phyloP scores from a whole-genome alignment of 2,888 invertebrate species.

The Cantharis rustica region DNA sequence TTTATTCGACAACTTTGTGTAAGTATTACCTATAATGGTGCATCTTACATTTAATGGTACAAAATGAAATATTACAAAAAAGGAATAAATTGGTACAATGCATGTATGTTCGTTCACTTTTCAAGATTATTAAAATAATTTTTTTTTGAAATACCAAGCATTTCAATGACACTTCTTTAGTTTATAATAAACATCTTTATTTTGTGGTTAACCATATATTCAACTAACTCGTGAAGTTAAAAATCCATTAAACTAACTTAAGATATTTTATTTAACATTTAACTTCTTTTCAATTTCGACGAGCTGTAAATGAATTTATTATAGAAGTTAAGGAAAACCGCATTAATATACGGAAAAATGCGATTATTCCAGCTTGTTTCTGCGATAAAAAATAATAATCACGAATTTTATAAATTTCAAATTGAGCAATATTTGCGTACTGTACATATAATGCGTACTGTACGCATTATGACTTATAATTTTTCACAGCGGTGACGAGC shows the following conservation, averaged over 20 bases:
- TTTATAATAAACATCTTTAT: neutral
- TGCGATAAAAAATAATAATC: neutral
- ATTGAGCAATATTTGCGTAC: too few species aligned
- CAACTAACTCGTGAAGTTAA: neutral
- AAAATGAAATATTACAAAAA: neutral
- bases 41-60: neutral
- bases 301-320: neutral
- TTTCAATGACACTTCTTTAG: neutral
- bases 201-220: neutral
- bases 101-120: neutral
- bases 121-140: neutral
- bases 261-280: neutral
- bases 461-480: too few species aligned
- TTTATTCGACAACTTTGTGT: neutral
- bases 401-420: too few species aligned
- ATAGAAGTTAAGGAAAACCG: neutral
- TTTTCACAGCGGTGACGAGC: too few species aligned
- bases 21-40: neutral
- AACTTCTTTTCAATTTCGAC: neutral
- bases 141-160: neutral
- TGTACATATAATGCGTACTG: too few species aligned
- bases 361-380: neutral
- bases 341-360: neutral
- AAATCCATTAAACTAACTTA: neutral
- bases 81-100: neutral